Base-by-base conservation (phyloP, 2,888 invertebrate species). In the Trichogramma dendrolimi region DNA sequence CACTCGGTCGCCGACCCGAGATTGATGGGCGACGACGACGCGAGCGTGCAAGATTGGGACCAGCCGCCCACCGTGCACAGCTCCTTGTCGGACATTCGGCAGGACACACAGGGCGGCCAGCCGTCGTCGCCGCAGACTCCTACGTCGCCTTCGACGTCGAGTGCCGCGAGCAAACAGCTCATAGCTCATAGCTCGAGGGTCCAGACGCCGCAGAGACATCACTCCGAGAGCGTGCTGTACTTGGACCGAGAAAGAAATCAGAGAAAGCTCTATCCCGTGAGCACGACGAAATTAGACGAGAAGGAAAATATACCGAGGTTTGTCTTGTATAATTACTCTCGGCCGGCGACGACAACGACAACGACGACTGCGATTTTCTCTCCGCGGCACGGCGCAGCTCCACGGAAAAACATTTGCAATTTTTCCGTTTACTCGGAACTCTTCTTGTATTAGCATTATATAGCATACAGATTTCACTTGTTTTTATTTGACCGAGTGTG, bases 161-260 rank as follows among this genome's bases (percentile, higher is more conserved):
- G 46, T n/a, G n/a, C 73, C 39, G 71, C 73, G 6, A 79, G 77
- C 62, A 80, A 80, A 67, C 88, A 88, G 72, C 80, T 87, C 65
- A 89, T 91, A 67, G 90, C 86, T 50, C 91, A 90, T 72, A 90
- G 90, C 72, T 87, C 90, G 43, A 81, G 88, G 63, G 90, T 91
- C 39, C 86, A 87, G 72, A 87, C 89, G 52, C 90, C 90, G 8
- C 89, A 91, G 77, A 83, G 89, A 60, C 90, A 90, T 76, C 86
- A 89, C 72, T 89, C 89, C 55, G 90, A 90, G 78, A 89, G 88
- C 72, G 88, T 90, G 39, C 79, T 89, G 50, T 89, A 88, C 72
- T 84, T 89, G 73, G 85, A 84, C 67, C 81, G 83, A 10, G 83
- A 81, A 64, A 72, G 75, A 47, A 83, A 77, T 69, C 83, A 84